Evolutionary conservation across 2,888 invertebrate genomes (phyloP).

Genomic region (Elmis aenea): DNA sequence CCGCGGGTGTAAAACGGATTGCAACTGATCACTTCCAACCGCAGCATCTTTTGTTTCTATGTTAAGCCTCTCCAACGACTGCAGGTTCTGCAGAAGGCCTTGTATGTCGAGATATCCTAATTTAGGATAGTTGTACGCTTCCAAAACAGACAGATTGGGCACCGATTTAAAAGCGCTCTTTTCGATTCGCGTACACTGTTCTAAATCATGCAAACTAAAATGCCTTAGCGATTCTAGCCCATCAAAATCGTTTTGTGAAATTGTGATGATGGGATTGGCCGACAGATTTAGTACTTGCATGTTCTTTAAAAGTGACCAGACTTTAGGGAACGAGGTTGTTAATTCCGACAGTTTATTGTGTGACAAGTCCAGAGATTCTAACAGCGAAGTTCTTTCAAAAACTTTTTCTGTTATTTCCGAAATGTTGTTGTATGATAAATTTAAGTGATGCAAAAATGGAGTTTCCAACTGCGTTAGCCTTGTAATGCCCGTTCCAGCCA

Average conservation of each 20-base stretch:
- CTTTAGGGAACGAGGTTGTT: constrained; percentile 56
- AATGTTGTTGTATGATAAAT: constrained; percentile 74
- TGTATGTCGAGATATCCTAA: constrained; percentile 82
- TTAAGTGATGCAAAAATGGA: constrained; percentile 74
- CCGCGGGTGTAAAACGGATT: constrained; percentile 72
- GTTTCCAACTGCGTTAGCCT: constrained; percentile 69
- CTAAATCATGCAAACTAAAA: constrained; percentile 63
- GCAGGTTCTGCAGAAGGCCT: constrained; percentile 71
- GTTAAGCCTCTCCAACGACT: constrained; percentile 69
- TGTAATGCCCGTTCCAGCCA: constrained; percentile 74
- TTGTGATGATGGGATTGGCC: constrained; percentile 71
- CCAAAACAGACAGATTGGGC: constrained; percentile 63
- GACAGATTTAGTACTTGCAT: constrained; percentile 75
- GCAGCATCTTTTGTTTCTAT: constrained; percentile 82
- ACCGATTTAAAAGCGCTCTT: constrained; percentile 73
- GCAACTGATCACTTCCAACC: constrained; percentile 76
- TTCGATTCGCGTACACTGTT: constrained; percentile 71
- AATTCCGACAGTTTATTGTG: constrained; percentile 62
- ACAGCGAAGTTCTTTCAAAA: constrained; percentile 72
- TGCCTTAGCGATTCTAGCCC: constrained; percentile 61
- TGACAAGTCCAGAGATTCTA: constrained; percentile 75
- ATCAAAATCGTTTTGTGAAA: constrained; percentile 73
- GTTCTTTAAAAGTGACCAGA: constrained; percentile 66
- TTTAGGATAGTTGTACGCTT: constrained; percentile 71
- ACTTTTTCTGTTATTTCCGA: constrained; percentile 59